These are phyloP conservation scores for Chirona hameri DNA, from an alignment of 2,888 invertebrate species.

Conservation along the genomic window DNA sequence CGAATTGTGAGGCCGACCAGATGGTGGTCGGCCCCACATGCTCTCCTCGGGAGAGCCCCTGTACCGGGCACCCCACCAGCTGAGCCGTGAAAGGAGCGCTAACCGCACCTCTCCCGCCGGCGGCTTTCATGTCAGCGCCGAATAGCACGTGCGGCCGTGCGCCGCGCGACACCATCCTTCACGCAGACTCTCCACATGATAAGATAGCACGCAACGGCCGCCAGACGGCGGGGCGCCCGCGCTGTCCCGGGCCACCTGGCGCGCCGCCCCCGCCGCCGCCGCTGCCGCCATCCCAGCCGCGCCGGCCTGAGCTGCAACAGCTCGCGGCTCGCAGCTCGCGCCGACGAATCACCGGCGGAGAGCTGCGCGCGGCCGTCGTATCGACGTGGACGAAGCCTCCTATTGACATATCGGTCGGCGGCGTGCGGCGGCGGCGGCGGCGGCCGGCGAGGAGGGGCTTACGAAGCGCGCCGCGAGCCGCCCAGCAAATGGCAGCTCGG, in stretches of 20 bases:
- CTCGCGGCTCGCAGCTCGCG: not conserved
- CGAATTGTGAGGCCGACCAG: not conserved
- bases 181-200: not conserved
- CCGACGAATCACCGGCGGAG: not conserved
- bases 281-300: not conserved
- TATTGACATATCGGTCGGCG: not conserved
- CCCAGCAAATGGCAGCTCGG: not conserved
- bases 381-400: conserved; percentile 2
- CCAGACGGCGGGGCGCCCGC: not conserved
- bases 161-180: too few relatives aligned
- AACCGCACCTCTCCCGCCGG: too few relatives aligned
- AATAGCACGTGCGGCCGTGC: too few relatives aligned
- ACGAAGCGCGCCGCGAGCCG: not conserved
- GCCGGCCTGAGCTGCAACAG: not conserved
- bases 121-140: too few relatives aligned
- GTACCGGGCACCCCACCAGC: too few relatives aligned
- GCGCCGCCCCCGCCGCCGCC: not conserved
- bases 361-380: not conserved
- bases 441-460: conserved; percentile 22
- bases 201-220: not conserved
- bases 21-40: not conserved
- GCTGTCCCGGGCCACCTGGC: too few relatives aligned
- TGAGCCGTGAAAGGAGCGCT: too few relatives aligned
- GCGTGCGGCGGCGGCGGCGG: too few relatives aligned
- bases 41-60: not conserved